Evolutionary conservation across 2,797 vertebrate species (phyloP).

Genomic region (Lutjanus argentimaculatus): DNA sequence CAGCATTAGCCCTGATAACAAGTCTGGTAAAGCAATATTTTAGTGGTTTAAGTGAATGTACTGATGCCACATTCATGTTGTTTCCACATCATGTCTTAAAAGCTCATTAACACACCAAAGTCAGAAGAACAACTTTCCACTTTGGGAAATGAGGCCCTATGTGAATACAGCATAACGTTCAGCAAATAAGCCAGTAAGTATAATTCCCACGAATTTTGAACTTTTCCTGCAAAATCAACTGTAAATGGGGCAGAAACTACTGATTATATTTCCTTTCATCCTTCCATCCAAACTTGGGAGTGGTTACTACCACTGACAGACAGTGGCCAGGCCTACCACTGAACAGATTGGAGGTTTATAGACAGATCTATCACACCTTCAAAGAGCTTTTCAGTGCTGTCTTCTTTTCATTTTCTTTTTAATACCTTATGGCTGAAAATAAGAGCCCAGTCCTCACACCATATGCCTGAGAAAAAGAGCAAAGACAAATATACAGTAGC

Average conservation of each 20-base stretch:
- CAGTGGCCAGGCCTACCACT: neutral
- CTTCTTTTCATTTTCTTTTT: conserved; percentile 22
- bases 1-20: no score
- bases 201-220: neutral
- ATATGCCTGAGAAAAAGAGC: conserved; percentile 8
- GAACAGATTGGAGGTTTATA: neutral
- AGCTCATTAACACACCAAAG: no score
- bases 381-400: conserved; percentile 6
- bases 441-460: conserved; percentile 19
- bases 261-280: neutral
- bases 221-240: neutral
- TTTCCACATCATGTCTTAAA: no score
- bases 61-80: no score
- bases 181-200: neutral
- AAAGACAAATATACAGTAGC: neutral
- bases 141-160: no score
- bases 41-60: no score
- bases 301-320: neutral
- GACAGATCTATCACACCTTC: conserved; percentile 24
- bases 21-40: no score
- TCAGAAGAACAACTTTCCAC: no score
- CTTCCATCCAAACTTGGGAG: no score
- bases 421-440: conserved; percentile 16
- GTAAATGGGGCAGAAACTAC: neutral
- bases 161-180: no score